Percentiles rank a stretch among this genome's conserved stretches.
Evolutionary conservation across 2,797 vertebrate species (phyloP).

Genomic region (Philypnodon macrostomus): DNA sequence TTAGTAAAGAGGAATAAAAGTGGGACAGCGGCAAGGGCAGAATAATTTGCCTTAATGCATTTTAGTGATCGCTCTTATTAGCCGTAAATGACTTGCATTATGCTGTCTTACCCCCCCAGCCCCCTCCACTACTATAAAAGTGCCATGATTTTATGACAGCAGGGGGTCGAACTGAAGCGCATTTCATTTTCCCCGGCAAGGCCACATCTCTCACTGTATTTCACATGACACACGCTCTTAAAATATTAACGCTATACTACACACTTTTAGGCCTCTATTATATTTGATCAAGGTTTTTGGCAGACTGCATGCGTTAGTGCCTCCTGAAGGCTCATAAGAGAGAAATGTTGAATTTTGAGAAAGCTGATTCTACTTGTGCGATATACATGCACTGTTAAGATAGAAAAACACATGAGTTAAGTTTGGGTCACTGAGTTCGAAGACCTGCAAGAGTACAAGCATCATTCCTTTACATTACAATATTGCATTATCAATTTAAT

Average conservation of each 20-base stretch:
- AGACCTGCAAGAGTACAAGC: too few relatives aligned
- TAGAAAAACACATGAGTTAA: too few relatives aligned
- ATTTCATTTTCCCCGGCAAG: conserved; percentile 60
- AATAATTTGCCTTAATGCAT: conserved; percentile 66
- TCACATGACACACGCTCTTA: conserved; percentile 56
- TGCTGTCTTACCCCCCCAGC: conserved; percentile 51
- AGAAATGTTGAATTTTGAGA: conserved; percentile 15
- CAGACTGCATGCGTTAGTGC: conserved; percentile 32
- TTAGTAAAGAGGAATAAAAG: conserved; percentile 8
- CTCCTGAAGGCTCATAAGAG: conserved; percentile 29
- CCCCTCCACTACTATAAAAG: conserved; percentile 67
- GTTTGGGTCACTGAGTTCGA: too few relatives aligned
- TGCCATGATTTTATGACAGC: conserved; percentile 59
- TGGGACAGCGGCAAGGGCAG: conserved; percentile 53
- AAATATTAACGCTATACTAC: conserved; percentile 54
- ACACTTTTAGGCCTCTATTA: conserved; percentile 51
- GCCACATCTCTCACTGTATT: conserved; percentile 57
- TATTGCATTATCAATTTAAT: too few relatives aligned
- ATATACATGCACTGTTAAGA: background rate
- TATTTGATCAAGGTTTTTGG: conserved; percentile 54
- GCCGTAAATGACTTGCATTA: conserved; percentile 63
- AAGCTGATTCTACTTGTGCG: conserved; percentile 14
- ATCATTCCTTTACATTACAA: too few relatives aligned
- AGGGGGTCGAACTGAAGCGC: conserved; percentile 48
- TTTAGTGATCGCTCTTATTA: conserved; percentile 60